Conservation (phyloP, 2,797 vertebrate species). For the Odontamblyopus lacepedii region DNA sequence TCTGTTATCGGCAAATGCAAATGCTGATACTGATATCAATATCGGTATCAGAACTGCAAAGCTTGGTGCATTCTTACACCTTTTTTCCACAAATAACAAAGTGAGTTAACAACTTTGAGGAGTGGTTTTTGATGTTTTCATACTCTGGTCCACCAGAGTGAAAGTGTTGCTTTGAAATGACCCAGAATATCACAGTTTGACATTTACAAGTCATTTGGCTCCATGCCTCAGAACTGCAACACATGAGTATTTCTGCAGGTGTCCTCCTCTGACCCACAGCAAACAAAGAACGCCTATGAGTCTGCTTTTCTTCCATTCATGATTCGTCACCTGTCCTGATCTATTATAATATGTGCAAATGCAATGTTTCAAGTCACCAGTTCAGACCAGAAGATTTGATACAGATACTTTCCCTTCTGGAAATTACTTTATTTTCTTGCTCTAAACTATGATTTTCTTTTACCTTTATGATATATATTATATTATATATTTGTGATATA, state of each 20-base stretch:
- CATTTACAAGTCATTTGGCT: slow-evolving; percentile 37
- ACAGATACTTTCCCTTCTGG: no score
- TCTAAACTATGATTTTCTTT: no score
- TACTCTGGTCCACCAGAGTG: not conserved
- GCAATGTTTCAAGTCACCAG: no score
- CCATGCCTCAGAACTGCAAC: slow-evolving; percentile 5
- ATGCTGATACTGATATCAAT: no score
- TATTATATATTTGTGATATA: no score
- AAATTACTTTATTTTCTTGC: no score
- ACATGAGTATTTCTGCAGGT: slow-evolving; percentile 6
- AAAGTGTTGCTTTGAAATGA: slow-evolving; percentile 17
- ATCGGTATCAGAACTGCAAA: no score
- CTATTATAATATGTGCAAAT: no score
- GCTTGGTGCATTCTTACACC: no score
- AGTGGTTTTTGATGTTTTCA: not conserved
- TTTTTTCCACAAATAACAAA: not conserved
- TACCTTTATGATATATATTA: no score
- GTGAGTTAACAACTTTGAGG: not conserved
- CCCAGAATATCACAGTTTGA: slow-evolving; percentile 33
- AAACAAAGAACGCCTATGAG: not conserved
- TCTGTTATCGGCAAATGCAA: no score
- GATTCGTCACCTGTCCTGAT: not conserved
- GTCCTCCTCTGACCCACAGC: not conserved
- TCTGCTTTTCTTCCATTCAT: not conserved
- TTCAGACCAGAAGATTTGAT: no score